Evolutionary conservation across 2,888 invertebrate genomes (phyloP), one percentile per base, ranked within the genome.

Genomic region (Thalpophila matura): DNA sequence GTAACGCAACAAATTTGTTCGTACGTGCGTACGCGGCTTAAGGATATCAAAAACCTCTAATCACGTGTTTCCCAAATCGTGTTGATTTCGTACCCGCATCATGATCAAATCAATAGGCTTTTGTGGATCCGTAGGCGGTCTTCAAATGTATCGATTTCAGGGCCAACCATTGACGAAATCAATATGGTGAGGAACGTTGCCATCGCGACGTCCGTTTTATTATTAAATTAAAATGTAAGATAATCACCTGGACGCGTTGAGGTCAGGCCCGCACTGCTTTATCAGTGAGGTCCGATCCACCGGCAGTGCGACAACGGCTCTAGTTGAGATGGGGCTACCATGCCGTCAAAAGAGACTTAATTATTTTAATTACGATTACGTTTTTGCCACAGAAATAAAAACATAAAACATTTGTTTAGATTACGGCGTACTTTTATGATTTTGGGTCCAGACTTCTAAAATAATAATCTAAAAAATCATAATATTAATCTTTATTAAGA

Each of bases 81-180:
- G 45, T 31, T 31, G 70, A 70, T 38, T 45, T 37, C 18, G 7
- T 26, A 2, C 4, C 18, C 26, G 26, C 16, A 60, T 31, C 37
- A 6, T 29, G 24, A 47, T 70, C 24, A 24, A 61, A 64, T 71
- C 63, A 7, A 73, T 65, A 65, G 40, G 22, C 61, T 46, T 71
- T 42, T 47, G 63, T 35, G 7, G 20, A 63, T 40, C 47, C 49
- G 47, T 71, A 47, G 49, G 42, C 54, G 35, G 55, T 73, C 31
- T 9, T 38, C 31, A 73, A 53, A 65, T 9, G 31, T 65, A 65
- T 73, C 66, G 66, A 65, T 33, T 73, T 31, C 66, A 24, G 29
- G 20, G n/a, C 18, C 31, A 10, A 31, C 54, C 26, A 16, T 10
- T 62, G 12, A 35, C 31, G 43, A 65, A 73, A 73, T 65, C 73